phyloP scores from a whole-genome alignment of 2,113 vertebrate genomes.

The Monopterus albus region DNA sequence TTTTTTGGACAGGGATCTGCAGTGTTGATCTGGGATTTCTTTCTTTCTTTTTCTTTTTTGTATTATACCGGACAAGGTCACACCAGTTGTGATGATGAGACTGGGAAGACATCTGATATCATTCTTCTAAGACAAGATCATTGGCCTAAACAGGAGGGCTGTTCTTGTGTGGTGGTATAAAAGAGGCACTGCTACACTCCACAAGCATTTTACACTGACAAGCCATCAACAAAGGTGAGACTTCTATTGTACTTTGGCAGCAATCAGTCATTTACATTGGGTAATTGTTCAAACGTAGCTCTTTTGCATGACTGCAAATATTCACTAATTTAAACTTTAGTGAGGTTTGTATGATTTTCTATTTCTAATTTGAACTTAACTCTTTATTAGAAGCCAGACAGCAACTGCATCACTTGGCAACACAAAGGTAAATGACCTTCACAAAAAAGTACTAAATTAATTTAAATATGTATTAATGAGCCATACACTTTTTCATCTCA shows the following conservation, averaged over 20 bases:
- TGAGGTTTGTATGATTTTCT: not conserved
- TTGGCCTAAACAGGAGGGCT: constrained; percentile 74
- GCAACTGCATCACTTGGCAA: constrained; percentile 25
- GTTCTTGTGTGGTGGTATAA: constrained; percentile 69
- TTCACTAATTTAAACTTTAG: too few relatives aligned
- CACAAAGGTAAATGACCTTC: constrained; percentile 42
- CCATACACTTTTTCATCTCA: not conserved
- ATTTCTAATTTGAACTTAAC: constrained; percentile 5
- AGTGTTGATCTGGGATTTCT: constrained; percentile 20
- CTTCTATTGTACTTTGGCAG: not conserved
- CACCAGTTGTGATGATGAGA: constrained; percentile 59
- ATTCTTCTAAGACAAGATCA: constrained; percentile 52
- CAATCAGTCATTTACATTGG: not conserved
- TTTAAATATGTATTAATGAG: not conserved
- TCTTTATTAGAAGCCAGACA: constrained; percentile 30
- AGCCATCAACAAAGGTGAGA: constrained; percentile 73
- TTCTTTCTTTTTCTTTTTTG: too few relatives aligned
- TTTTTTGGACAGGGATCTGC: constrained; percentile 5
- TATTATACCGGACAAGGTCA: constrained; percentile 50
- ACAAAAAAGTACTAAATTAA: not conserved
- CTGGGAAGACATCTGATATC: constrained; percentile 59
- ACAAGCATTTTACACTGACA: constrained; percentile 52
- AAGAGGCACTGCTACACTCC: constrained; percentile 56
- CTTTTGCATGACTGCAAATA: not conserved
- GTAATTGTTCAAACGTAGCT: not conserved